Base-by-base conservation (phyloP, 2,113 vertebrate species). In the Pachyramphus minor region DNA sequence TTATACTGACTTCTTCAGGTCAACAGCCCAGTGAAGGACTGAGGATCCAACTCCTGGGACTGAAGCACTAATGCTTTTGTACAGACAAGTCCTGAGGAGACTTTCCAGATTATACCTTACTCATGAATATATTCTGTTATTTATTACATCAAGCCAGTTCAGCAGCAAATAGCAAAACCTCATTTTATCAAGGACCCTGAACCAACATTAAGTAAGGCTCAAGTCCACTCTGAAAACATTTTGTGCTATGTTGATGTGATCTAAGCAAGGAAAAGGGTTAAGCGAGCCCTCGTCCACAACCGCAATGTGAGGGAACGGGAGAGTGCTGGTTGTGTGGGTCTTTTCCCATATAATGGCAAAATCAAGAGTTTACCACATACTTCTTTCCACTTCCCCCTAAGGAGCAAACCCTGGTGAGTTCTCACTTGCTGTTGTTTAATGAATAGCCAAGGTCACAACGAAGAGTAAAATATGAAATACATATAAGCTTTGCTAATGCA, bases 381-480 rank as follows among this genome's bases (percentile, higher is more conserved):
- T 80, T 71, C 30, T 58, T 93, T 59, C 73, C 53, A 44, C 93
- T 97, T 92, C 41, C 84, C 59, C 20, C 39, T 31, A 18, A 41
- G 56, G 39, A 44, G 30, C 50, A 81, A 90, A 44, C 10, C 13
- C 42, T 14, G 12, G 5, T 69, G n/a, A 82, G 59, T 47, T 93
- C 28, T 95, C 74, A 93, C 74, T 80, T 92, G n/a, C 55, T 97
- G 69, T 76, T 23, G 9, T 90, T 87, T 89, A 50, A 90, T 31
- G 55, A 31, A 60, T 28, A 64, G 39, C 42, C 6, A 55, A 95
- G 93, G 91, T 96, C 93, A 90, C 28, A 45, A 68, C 15, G 44
- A 87, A 90, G 85, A 90, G 53, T 73, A 81, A 97, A 96, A 92
- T 86, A 97, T 45, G 85, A 91, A 97, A 96, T 95, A 90, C 86